phyloP scores from a whole-genome alignment of 64 coral and sea anemone species.

The Pachyseris speciosa region DNA sequence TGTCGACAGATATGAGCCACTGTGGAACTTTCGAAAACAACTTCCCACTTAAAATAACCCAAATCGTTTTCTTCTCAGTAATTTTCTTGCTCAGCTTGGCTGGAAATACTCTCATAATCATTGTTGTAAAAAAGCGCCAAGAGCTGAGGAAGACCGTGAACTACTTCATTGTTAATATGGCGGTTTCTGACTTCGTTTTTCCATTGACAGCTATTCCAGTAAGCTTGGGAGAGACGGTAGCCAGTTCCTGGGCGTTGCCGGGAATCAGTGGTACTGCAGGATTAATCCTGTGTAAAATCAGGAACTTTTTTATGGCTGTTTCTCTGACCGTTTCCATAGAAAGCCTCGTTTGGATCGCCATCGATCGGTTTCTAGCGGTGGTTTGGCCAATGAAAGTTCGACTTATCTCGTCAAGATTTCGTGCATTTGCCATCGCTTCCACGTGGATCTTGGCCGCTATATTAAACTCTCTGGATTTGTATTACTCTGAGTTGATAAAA shows the following conservation, averaged over 20 bases:
- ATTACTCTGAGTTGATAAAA: not conserved
- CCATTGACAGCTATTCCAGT: not conserved
- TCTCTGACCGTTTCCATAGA: not conserved
- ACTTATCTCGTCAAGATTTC: not conserved
- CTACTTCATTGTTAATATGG: not conserved
- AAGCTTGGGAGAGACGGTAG: not conserved
- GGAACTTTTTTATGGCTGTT: not conserved
- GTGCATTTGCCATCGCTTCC: not conserved
- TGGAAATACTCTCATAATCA: not conserved
- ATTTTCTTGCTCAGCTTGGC: not conserved
- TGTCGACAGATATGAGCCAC: too few relatives aligned
- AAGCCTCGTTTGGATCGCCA: slow-evolving; percentile 9
- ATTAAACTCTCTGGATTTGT: not conserved
- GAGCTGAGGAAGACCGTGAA: not conserved
- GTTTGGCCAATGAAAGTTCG: not conserved
- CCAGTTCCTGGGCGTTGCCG: not conserved
- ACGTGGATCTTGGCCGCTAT: not conserved
- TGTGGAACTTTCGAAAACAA: not conserved
- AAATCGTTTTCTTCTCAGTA: not conserved
- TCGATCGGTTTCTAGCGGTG: not conserved
- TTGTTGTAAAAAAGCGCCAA: not conserved
- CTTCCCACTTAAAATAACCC: not conserved
- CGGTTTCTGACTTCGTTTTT: not conserved
- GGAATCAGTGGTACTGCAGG: not conserved
- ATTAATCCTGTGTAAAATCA: not conserved